Evolutionary conservation across 1,140 invertebrate genomes (phyloP).

Genomic region (Andricus grossulariae): DNA sequence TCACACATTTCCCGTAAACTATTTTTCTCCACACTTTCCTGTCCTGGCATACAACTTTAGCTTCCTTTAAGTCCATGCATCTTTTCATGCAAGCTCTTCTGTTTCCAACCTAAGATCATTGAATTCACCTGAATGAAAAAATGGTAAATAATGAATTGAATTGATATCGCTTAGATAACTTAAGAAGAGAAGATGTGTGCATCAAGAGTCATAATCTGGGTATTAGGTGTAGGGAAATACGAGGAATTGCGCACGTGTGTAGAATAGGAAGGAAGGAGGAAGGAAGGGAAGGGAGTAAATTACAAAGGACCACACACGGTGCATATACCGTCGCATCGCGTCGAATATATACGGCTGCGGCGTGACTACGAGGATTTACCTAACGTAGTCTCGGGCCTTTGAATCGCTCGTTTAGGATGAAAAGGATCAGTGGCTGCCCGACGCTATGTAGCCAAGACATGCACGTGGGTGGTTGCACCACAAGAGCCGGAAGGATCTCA

Average conservation of each 20-base stretch:
- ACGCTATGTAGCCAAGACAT: slow-evolving; percentile 44
- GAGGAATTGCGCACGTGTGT: not conserved
- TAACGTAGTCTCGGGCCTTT: slow-evolving; percentile 57
- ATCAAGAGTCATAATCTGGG: not conserved
- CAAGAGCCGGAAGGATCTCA: slow-evolving; percentile 65
- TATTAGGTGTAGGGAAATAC: not conserved
- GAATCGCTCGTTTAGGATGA: slow-evolving; percentile 72
- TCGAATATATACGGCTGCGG: slow-evolving; percentile 67
- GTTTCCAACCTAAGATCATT: no score
- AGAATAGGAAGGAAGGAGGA: not conserved
- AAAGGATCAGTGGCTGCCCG: slow-evolving; percentile 67
- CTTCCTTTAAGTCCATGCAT: no score
- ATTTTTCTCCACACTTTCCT: no score
- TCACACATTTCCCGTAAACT: no score
- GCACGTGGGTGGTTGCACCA: slow-evolving; percentile 65
- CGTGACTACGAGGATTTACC: slow-evolving; percentile 68
- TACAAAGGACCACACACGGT: slow-evolving; percentile 70
- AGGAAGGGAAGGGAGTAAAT: slow-evolving; percentile 56
- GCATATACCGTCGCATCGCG: slow-evolving; percentile 58
- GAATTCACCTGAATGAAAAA: no score
- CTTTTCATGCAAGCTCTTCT: no score
- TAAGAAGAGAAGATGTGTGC: no score
- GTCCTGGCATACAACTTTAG: no score
- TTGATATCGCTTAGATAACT: no score
- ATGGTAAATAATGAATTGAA: no score